Percentiles rank a stretch among this genome's conserved stretches.
These are phyloP conservation scores for Microctonus hyperodae DNA, from an alignment of 2,888 invertebrate species.

Conservation along the genomic window DNA sequence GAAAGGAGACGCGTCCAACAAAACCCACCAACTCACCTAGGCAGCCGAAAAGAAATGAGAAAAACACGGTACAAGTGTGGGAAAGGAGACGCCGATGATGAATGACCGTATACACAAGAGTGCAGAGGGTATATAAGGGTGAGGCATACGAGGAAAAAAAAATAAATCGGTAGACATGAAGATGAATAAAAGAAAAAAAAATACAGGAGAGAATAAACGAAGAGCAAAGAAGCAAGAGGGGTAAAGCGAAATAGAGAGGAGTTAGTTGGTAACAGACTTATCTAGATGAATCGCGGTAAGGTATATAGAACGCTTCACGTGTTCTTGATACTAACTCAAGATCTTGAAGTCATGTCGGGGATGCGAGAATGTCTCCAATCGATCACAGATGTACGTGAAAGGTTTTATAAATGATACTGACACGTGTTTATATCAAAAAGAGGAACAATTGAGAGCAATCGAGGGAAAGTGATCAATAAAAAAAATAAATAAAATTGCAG, in stretches of 20 bases:
- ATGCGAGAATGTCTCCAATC: conserved; percentile 16
- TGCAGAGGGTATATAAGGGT: conserved; percentile 33
- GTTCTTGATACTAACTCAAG: conserved; percentile 35
- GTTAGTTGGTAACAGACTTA: conserved; percentile 61
- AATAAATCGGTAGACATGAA: conserved; percentile 38
- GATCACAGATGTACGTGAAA: conserved; percentile 19
- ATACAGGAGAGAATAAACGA: not conserved
- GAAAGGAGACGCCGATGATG: conserved; percentile 55
- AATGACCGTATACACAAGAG: conserved; percentile 51
- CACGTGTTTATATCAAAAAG: not conserved
- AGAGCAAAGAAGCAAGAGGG: conserved; percentile 28
- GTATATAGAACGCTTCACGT: conserved; percentile 41
- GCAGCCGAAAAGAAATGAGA: conserved; percentile 36
- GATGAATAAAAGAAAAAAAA: conserved; percentile 28
- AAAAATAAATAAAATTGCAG: too few relatives aligned
- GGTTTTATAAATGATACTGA: conserved; percentile 13
- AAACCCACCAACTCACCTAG: conserved; percentile 29
- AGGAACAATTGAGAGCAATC: not conserved
- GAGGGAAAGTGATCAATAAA: not conserved
- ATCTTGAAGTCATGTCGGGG: conserved; percentile 19
- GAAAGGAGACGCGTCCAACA: conserved; percentile 26
- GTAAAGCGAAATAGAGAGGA: conserved; percentile 53
- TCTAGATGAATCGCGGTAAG: conserved; percentile 50
- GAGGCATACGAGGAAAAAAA: conserved; percentile 28
- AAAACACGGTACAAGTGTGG: conserved; percentile 29